Base-by-base conservation (phyloP, 1,140 invertebrate genomes). In the Drosophila suzukii region DNA sequence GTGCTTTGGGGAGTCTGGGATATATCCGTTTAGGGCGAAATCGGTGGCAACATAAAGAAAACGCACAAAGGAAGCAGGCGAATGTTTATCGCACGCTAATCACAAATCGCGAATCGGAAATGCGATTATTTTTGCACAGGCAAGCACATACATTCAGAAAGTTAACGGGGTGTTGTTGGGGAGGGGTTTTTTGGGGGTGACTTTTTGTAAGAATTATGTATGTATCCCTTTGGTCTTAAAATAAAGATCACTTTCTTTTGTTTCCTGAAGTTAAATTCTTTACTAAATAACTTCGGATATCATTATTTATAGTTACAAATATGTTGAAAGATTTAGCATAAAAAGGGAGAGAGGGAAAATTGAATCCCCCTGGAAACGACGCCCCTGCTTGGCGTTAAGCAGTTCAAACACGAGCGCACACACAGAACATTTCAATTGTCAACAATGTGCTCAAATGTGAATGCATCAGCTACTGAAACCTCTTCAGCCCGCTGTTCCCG, bases 61-160 rank as follows among this genome's bases (percentile, higher is more conserved):
- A 32, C 51, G 51, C 39, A 79, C 67, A 82, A 75, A 66, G 61
- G 39, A 53, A 30, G 44, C 51, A 34, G 51, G 20, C 55, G 68
- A 80, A 73, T 85, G 78, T 73, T 81, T 86, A 82, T 86, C 82
- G 78, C 82, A 65, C 70, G 82, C 82, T 86, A 86, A 86, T 86
- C 82, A 86, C 82, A 86, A 84, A 80, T 83, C 76, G 66, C 81
- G 75, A 83, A 84, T 85, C 82, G 82, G 83, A 86, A 86, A 86
- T 86, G 70, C 78, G 82, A 86, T 86, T 86, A 86, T 81, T 85
- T 86, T 67, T 75, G 57, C 76, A 81, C 62, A 74, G 41, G 43
- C 41, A 79, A 51, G 54, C 75, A 75, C 20, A 46, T 17, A 32
- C 44, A 41, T 4, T 0, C 1, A 41, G 39, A 6, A 12, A 10